These are phyloP conservation scores for Cataglyphis rosenhaueri DNA, from an alignment of 2,888 invertebrate species.

Conservation along the genomic window DNA sequence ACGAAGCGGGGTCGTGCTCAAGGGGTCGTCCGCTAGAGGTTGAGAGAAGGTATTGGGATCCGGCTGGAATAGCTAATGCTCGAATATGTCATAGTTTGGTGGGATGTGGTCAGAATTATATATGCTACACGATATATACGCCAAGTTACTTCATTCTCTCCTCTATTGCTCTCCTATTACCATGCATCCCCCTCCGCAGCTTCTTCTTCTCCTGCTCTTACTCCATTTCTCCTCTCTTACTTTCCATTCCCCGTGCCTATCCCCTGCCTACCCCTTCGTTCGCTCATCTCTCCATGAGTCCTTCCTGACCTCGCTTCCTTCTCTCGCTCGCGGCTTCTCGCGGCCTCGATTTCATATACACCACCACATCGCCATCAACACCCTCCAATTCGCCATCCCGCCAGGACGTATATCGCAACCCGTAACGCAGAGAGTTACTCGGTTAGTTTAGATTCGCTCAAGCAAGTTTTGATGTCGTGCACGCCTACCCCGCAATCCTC, in stretches of 20 bases:
- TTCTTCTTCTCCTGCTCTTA: constrained; percentile 46
- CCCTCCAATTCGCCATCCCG: constrained; percentile 68
- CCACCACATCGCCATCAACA: constrained; percentile 64
- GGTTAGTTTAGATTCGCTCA: constrained; percentile 83
- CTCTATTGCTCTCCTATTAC: constrained; percentile 61
- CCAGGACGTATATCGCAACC: constrained; percentile 71
- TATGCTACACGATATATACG: constrained; percentile 69
- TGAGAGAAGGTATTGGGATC: constrained; percentile 75
- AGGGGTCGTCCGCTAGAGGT: constrained; percentile 61
- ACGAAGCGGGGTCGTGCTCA: constrained; percentile 52
- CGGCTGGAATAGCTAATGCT: constrained; percentile 77
- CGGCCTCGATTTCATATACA: constrained; percentile 64
- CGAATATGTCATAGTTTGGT: constrained; percentile 81
- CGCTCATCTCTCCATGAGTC: constrained; percentile 26
- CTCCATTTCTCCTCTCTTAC: constrained; percentile 43
- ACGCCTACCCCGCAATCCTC: constrained; percentile 62
- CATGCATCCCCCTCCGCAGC: constrained; percentile 29
- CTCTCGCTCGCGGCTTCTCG: constrained; percentile 9
- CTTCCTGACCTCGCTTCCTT: constrained; percentile 36
- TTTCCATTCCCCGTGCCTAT: constrained; percentile 23
- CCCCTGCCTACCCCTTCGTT: constrained; percentile 27
- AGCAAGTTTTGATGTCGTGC: constrained; percentile 82
- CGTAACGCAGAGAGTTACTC: constrained; percentile 80
- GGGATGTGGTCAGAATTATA: constrained; percentile 80
- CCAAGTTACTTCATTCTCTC: constrained; percentile 71